Conservation (phyloP, 1,140 invertebrate species). For the Drosophila lacteicornis region DNA sequence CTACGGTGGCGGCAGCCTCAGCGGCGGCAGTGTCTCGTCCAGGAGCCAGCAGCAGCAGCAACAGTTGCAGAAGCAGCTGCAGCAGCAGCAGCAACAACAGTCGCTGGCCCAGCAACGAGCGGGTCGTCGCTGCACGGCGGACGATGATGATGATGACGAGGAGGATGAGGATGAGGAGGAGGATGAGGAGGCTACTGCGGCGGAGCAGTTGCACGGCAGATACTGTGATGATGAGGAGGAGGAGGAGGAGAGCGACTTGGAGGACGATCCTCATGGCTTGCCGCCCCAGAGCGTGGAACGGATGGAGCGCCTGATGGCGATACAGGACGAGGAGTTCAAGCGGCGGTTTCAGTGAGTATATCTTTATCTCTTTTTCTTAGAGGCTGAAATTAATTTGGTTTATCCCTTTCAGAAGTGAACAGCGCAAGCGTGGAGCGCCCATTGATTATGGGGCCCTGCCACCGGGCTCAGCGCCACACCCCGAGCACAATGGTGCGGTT, state of each 20-base stretch:
- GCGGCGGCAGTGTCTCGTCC: constrained; percentile 70
- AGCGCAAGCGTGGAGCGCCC: constrained; percentile 71
- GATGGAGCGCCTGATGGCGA: constrained; percentile 83
- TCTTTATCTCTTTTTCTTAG: too few species aligned
- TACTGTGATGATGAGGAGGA: constrained; percentile 79
- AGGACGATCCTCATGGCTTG: constrained; percentile 72
- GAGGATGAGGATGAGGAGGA: constrained; percentile 87
- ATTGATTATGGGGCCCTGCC: constrained; percentile 65
- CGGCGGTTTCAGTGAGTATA: constrained; percentile 81
- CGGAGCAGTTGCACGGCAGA: constrained; percentile 68
- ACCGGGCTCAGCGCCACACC: constrained; percentile 49
- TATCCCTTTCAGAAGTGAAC: constrained; percentile 63
- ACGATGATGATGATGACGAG: constrained; percentile 90
- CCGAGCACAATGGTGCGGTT: constrained; percentile 76
- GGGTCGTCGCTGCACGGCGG: constrained; percentile 74
- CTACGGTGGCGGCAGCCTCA: constrained; percentile 78
- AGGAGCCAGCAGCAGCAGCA: constrained; percentile 63
- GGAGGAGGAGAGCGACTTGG: constrained; percentile 76
- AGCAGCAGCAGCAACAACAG: constrained; percentile 50
- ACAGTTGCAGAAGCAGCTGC: constrained; percentile 36
- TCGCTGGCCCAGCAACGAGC: constrained; percentile 44
- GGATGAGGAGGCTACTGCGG: constrained; percentile 64
- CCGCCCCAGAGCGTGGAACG: constrained; percentile 82
- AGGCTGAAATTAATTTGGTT: neutral
- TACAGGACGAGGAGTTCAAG: constrained; percentile 85